phyloP scores from a whole-genome alignment of 2,888 invertebrate genomes.

The Phyllotreta cruciferae region DNA sequence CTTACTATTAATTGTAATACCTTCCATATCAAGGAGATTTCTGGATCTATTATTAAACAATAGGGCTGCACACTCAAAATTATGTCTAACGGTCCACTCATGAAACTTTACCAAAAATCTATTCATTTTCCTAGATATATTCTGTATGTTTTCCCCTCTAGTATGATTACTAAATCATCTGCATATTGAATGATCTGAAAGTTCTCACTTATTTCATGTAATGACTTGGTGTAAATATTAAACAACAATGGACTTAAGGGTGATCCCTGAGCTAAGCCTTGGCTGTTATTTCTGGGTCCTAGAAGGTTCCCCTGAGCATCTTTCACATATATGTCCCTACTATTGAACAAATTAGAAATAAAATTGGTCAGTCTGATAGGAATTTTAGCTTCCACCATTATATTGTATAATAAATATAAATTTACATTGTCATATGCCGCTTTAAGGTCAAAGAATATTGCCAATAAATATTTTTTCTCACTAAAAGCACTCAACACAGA shows the following conservation, averaged over 20 bases:
- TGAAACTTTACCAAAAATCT: constrained; percentile 1
- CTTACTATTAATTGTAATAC: neutral
- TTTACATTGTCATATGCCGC: constrained; percentile 26
- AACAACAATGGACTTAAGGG: constrained; percentile 7
- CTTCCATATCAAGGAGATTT: neutral
- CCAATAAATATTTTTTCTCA: neutral
- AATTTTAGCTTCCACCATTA: neutral
- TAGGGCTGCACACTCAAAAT: constrained; percentile 16
- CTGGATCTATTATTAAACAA: constrained; percentile 23
- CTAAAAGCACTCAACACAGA: constrained; percentile 5
- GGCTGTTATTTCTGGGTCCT: neutral
- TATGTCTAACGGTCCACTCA: constrained; percentile 20
- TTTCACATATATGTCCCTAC: constrained; percentile 2
- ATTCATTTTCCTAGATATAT: constrained; percentile 22
- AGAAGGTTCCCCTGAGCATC: constrained; percentile 1
- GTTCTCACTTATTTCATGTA: neutral
- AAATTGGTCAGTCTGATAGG: neutral
- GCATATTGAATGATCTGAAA: constrained; percentile 26
- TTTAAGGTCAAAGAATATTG: constrained; percentile 18
- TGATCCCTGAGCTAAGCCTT: constrained; percentile 1
- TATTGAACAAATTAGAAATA: constrained; percentile 1
- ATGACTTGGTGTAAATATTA: neutral
- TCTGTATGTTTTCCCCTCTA: neutral
- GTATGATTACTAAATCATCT: constrained; percentile 22
- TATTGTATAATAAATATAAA: constrained; percentile 7